Base-by-base conservation (phyloP, 2,797 vertebrate genomes). In the Cirrhinus molitorella region DNA sequence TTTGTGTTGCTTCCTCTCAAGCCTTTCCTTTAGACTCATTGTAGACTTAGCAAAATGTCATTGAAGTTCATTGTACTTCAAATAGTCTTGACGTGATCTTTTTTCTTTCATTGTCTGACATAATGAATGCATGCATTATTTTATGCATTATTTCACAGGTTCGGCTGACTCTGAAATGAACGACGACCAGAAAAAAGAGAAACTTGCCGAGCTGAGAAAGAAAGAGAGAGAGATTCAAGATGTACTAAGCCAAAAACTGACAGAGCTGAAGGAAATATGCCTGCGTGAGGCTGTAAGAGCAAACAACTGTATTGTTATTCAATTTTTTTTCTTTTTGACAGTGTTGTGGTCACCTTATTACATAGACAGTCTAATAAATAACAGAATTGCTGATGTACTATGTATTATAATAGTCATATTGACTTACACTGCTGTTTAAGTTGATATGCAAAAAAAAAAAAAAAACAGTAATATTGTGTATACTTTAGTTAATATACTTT, bases 201-300 rank as follows among this genome's bases (percentile, higher is more conserved):
- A 98, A 87, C 96, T 99, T 0, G 91, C 93, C 2, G 97, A 97
- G 85, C 94, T 99, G 72, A 97, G 96, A 87, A 97, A 94, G 87
- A 99, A 97, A 85, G 97, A 98, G 86, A 96, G 96, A 80, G 93
- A 96, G 71, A 94, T 99, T 80, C 97, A 99, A 87, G 97, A 98
- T 70, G 95, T 96, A 9, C 94, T 99, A 81, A 89, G 95, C 72
- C 95, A 96, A 91, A 99, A 98, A 85, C 96, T 98, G 9, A 96
- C 98, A 61, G 98, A 99, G 81, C 95, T 99, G 85, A 99, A 98
- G 92, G 97, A 96, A 86, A 98, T 99, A 85, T 99, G 98, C 83
- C 83, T 98, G 88, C 94, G 98, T 28, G 98, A 99, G 86, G 98
- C 98, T 80, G 98, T 99, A 87, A 85, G 88, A 61, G 43, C 1